A percentile compares a stretch with the other conserved stretches of the same genome.
Evolutionary conservation across 2,888 invertebrate species (phyloP).

Genomic region (Xylota segnis): DNA sequence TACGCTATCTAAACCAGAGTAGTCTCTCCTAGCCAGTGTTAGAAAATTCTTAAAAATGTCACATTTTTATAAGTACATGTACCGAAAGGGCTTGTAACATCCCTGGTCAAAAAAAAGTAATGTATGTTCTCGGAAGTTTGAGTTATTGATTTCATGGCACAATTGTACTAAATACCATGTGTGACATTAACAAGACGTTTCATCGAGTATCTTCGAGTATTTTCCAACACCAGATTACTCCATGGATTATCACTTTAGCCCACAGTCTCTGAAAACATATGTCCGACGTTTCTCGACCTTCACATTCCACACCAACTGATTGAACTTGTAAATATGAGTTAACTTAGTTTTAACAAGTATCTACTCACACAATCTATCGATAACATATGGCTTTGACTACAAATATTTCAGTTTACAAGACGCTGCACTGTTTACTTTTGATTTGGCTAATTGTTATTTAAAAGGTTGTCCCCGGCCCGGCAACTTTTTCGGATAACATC

Average conservation of each 20-base stretch:
- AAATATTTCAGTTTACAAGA: conserved; percentile 15
- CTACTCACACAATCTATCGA: not conserved
- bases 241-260: not conserved
- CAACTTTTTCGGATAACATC: conserved; percentile 18
- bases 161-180: no score
- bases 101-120: no score
- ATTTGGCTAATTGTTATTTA: conserved; percentile 33
- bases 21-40: no score
- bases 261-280: not conserved
- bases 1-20: no score
- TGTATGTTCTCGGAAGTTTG: no score
- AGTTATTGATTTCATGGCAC: no score
- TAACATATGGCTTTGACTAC: not conserved
- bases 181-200: no score
- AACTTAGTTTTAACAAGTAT: not conserved
- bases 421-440: not conserved
- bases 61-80: no score
- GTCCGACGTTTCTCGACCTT: not conserved
- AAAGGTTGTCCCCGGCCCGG: conserved; percentile 10
- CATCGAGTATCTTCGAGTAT: not conserved
- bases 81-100: no score
- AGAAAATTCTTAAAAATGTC: no score
- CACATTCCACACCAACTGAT: not conserved
- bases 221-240: not conserved
- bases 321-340: not conserved